These are phyloP conservation scores for Arvicola amphibius DNA, from an alignment of 2,797 vertebrate genomes.

Conservation along the genomic window DNA sequence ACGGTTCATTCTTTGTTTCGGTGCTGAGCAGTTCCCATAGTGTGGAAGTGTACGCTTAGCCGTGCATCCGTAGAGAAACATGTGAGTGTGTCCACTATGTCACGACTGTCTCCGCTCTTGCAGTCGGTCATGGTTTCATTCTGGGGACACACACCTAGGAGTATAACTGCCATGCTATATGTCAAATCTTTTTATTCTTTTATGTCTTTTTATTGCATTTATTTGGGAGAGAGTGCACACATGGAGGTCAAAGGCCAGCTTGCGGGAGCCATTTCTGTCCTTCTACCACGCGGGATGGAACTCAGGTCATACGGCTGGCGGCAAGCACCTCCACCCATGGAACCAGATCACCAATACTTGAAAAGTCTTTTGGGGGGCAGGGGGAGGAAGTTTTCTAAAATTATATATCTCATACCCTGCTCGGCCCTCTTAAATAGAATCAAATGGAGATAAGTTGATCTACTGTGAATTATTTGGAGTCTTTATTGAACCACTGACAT, in stretches of 20 bases:
- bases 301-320: neutral
- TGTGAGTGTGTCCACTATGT: neutral
- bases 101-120: neutral
- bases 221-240: neutral
- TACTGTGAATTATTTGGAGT: neutral
- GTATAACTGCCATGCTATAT: neutral
- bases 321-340: neutral
- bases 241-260: neutral
- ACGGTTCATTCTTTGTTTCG: neutral
- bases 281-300: neutral
- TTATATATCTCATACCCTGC: neutral
- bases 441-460: neutral
- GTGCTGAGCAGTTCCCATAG: neutral
- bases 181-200: neutral
- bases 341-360: neutral
- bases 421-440: neutral
- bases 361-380: neutral
- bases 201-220: neutral
- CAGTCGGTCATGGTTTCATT: neutral
- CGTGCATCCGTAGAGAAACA: neutral
- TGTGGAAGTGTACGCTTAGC: neutral
- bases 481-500: neutral
- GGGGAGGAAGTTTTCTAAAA: neutral
- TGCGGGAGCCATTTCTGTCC: neutral
- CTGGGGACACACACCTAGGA: neutral